Base-by-base conservation (phyloP, 1,140 invertebrate species). In the Drosophila sp. region DNA sequence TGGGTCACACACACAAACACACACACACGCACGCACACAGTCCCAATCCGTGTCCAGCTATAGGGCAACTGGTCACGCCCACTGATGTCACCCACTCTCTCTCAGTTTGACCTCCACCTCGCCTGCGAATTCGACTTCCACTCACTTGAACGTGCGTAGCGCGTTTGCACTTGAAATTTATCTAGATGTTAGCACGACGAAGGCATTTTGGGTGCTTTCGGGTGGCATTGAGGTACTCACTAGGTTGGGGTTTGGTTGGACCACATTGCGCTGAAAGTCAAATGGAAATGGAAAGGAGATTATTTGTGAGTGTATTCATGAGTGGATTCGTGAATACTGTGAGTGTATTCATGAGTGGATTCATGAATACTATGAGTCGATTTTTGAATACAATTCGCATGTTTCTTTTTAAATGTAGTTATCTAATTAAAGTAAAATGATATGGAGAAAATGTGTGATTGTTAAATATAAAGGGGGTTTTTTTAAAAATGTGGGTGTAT, bases 261-360 rank as follows among this genome's bases (percentile, higher is more conserved):
- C 72, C 64, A 71, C 83, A 87, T 87, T 61, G 67, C 53, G 79
- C 82, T 89, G 67, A 66, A 78, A 11, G 21, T 2, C 18, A n/a
- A 25, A 7, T 29, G 4, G 13, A 48, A 36, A 45, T 11, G 4
- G 6, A 46, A 11, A 4, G 21, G 4, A 2, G 21, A 9, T 11
- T 32, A 40, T 62, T 8, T 16, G 1, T 18, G 9, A 36, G 41
- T 46, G 40, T 36, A 45, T 61, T 34, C 29, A 54, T 18, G 21
- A 21, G 21, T 8, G 9, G 14, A 38, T 53, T 1, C 9, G 1
- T 14, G n/a, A 13, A 9, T 27, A 9, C 14, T n/a, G 0, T 38
- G 6, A 25, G 7, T 27, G 21, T 16, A 57, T 43, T 34, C 7
- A 14, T 38, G 6, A 25, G 7, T 27, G 21, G 11, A 57, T 43